Conservation (phyloP, 53 echinoderm and acorn worm genomes). For the Echinarachnius parma region DNA sequence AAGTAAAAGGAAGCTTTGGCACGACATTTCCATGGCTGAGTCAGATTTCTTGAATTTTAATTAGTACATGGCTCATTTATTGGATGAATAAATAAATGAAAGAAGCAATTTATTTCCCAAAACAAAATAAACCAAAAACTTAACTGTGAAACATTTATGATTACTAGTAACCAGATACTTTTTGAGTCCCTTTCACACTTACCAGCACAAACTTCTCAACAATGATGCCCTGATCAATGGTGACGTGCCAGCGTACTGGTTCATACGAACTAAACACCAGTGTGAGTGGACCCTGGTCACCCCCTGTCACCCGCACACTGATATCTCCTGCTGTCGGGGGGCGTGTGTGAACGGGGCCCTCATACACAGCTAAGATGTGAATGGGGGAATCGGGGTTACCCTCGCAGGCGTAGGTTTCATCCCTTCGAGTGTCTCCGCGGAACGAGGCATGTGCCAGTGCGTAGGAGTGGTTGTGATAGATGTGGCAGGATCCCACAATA, state of each 20-base stretch:
- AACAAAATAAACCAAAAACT: no score
- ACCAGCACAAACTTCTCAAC: constrained; percentile 65
- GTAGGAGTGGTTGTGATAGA: constrained; percentile 37
- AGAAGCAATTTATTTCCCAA: no score
- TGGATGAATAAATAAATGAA: no score
- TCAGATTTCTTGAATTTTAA: no score
- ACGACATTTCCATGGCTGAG: no score
- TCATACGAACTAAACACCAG: constrained; percentile 68
- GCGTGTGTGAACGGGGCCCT: constrained; percentile 67
- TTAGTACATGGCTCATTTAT: no score
- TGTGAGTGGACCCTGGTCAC: constrained; percentile 47
- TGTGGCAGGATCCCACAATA: constrained; percentile 36
- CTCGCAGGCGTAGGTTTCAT: constrained; percentile 56
- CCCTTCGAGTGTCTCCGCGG: constrained; percentile 17
- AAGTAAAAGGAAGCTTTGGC: no score
- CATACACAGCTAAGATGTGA: constrained; percentile 71
- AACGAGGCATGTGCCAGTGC: constrained; percentile 23
- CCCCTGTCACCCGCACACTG: constrained; percentile 45
- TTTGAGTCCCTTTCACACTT: no score
- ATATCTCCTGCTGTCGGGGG: constrained; percentile 73
- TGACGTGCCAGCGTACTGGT: constrained; percentile 71
- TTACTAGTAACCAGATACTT: no score
- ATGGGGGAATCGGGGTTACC: constrained; percentile 38
- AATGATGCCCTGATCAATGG: constrained; percentile 29
- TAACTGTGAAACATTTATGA: no score